These are phyloP conservation scores for Barbus barbus DNA, from an alignment of 2,113 vertebrate species.

Conservation along the genomic window DNA sequence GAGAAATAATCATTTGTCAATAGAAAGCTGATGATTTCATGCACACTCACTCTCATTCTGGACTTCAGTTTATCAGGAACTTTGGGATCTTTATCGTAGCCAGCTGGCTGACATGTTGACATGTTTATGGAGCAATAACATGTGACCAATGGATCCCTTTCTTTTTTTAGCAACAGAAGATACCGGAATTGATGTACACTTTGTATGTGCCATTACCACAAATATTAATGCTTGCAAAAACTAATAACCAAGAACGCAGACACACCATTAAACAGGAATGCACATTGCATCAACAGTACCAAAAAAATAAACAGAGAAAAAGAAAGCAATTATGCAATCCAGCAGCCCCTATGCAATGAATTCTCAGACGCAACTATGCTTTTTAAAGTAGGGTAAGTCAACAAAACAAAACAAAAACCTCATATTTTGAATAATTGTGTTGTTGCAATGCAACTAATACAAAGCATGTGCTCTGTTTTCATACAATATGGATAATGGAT, in stretches of 20 bases:
- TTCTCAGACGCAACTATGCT: background rate
- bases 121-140: background rate
- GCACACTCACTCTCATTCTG: background rate
- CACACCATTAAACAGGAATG: background rate
- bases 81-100: background rate
- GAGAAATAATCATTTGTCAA: background rate
- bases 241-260: background rate
- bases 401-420: background rate
- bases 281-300: slow-evolving; percentile 7
- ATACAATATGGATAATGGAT: background rate
- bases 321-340: background rate
- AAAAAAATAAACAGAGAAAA: background rate
- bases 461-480: background rate
- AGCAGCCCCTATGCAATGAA: background rate
- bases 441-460: background rate
- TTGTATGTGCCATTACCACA: background rate
- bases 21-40: background rate
- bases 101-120: too few relatives aligned
- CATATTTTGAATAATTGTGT: background rate
- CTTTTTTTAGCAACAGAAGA: slow-evolving; percentile 2
- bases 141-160: background rate
- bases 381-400: background rate
- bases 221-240: background rate
- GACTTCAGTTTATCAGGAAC: background rate
- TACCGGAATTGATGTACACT: background rate